Percentiles rank a stretch among this genome's conserved stretches.
phyloP scores from a whole-genome alignment of 35 echinoderm and acorn worm genomes.

The Diadema setosum region DNA sequence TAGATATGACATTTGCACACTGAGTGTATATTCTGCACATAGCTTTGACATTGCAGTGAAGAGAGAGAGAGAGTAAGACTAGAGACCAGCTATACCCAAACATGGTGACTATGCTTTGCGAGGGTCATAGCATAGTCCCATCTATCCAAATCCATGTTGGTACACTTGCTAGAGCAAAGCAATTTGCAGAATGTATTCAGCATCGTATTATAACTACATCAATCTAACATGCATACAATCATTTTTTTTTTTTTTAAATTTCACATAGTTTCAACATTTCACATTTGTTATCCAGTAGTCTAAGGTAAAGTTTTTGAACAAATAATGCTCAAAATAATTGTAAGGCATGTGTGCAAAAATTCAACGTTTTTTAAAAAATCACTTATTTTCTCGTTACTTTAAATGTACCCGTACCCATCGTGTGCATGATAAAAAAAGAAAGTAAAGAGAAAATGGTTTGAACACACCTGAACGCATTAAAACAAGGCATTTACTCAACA shows the following conservation, averaged over 20 bases:
- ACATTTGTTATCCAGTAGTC: neutral
- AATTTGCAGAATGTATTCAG: neutral
- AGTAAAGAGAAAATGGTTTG: neutral
- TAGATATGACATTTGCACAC: too few species aligned
- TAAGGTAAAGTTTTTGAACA: neutral
- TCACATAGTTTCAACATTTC: neutral
- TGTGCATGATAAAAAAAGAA: neutral
- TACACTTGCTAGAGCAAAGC: neutral
- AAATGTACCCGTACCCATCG: neutral
- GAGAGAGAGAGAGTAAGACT: neutral
- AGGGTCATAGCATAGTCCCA: neutral
- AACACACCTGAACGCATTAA: neutral
- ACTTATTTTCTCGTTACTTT: neutral
- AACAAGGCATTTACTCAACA: neutral
- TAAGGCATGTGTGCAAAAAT: neutral
- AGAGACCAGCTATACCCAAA: neutral
- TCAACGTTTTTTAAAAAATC: neutral
- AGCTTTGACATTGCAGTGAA: neutral
- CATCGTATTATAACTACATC: neutral
- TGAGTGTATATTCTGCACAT: too few species aligned
- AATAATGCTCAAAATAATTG: constrained; percentile 1
- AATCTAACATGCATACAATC: neutral
- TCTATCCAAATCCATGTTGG: neutral
- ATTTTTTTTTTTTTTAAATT: neutral
- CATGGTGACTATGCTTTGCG: neutral